Conservation (phyloP, 2,888 invertebrate species). For the Noctua janthina region DNA sequence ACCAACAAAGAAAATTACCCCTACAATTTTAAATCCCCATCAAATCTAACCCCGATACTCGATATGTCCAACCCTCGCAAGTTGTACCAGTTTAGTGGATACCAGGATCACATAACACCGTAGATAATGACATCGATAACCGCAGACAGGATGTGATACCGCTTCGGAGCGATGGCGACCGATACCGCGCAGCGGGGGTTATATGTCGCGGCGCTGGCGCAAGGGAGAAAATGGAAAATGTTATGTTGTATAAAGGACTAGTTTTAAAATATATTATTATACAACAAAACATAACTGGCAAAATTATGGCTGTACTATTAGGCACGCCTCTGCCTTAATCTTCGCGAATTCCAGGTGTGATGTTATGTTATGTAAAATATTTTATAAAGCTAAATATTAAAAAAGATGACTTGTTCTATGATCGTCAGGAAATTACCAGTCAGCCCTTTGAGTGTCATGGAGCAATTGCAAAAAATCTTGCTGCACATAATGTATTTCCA, state of each 20-base stretch:
- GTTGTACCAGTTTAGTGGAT: constrained; percentile 17
- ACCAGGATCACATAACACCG: constrained; percentile 38
- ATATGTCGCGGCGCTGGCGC: constrained; percentile 2
- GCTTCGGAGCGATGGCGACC: constrained; percentile 21
- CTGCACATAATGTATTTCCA: not conserved
- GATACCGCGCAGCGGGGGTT: constrained; percentile 26
- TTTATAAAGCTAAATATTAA: not conserved
- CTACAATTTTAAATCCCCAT: constrained; percentile 23
- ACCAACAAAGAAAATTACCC: not conserved
- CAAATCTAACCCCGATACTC: constrained; percentile 10
- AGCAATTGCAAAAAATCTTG: too few species aligned
- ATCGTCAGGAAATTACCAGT: not conserved
- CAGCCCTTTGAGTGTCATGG: not conserved
- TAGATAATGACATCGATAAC: constrained; percentile 54
- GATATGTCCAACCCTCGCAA: constrained; percentile 16
- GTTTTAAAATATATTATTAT: not conserved
- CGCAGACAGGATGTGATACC: constrained; percentile 48
- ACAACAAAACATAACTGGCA: not conserved
- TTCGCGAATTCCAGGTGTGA: not conserved
- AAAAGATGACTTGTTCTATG: not conserved
- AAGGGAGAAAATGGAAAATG: not conserved
- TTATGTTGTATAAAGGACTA: not conserved
- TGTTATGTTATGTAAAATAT: not conserved
- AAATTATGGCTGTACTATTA: not conserved
- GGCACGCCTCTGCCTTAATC: not conserved